phyloP scores from a whole-genome alignment of 92 coral and sea anemone genomes.

The Muricea muricata region DNA sequence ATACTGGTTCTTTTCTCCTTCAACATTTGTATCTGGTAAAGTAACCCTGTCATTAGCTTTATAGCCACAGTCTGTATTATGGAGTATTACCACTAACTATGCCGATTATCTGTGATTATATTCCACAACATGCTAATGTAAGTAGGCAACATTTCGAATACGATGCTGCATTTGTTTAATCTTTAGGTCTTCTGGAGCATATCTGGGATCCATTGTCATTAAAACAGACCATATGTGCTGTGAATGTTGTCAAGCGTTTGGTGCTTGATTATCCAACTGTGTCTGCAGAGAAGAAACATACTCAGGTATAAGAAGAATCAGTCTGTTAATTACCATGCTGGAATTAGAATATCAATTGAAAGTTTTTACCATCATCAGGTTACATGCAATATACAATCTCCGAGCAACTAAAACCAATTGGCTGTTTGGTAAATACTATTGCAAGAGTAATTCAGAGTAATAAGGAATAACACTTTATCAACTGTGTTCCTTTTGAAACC shows the following conservation, averaged over 20 bases:
- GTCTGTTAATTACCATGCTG: not conserved
- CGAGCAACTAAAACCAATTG: conserved; percentile 23
- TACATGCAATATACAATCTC: conserved; percentile 36
- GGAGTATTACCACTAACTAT: too few species aligned
- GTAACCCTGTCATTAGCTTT: too few species aligned
- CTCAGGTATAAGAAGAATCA: conserved; percentile 68
- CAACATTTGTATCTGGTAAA: too few species aligned
- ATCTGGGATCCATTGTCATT: conserved; percentile 95
- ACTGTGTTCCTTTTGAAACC: not conserved
- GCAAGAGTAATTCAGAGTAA: conserved; percentile 43
- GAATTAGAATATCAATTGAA: not conserved
- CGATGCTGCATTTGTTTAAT: not conserved
- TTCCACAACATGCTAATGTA: too few species aligned
- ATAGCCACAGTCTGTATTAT: too few species aligned
- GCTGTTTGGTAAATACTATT: conserved; percentile 48
- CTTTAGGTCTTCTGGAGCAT: conserved; percentile 78
- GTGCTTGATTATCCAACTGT: conserved; percentile 94
- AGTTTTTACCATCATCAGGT: too few species aligned
- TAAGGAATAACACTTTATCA: conserved; percentile 4
- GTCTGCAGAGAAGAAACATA: conserved; percentile 86
- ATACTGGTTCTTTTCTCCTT: too few species aligned
- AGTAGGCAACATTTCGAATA: too few species aligned
- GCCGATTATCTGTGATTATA: too few species aligned
- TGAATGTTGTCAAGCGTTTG: conserved; percentile 72
- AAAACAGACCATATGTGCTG: conserved; percentile 73